A percentile compares a stretch with the other conserved stretches of the same genome.
Conservation (phyloP, 2,888 invertebrate genomes). For the Xestia ashworthii region DNA sequence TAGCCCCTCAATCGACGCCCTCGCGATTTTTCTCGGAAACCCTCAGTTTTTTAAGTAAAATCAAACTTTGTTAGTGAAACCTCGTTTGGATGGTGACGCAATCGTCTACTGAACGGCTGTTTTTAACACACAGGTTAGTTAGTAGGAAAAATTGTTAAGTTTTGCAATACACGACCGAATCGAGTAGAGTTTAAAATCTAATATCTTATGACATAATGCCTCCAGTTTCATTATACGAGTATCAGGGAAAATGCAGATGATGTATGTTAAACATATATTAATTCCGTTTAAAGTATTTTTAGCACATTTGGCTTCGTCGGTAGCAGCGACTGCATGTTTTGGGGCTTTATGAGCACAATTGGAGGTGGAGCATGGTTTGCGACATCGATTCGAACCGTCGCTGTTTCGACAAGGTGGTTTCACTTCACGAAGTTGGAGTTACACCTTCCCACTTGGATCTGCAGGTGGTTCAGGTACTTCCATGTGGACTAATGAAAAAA, state of each 20-base stretch:
- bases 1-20: conserved; percentile 43
- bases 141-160: background rate
- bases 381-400: too few species aligned
- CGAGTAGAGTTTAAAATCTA: background rate
- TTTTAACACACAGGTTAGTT: background rate
- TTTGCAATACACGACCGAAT: background rate
- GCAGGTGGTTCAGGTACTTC: background rate
- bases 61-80: conserved; percentile 53
- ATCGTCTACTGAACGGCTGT: background rate
- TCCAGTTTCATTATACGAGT: too few species aligned
- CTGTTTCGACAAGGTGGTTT: background rate
- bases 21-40: conserved; percentile 49
- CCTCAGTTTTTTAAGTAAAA: conserved; percentile 60
- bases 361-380: background rate
- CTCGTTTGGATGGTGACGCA: conserved; percentile 21
- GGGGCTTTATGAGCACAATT: background rate
- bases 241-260: background rate
- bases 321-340: too few species aligned
- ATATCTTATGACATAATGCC: background rate
- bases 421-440: background rate
- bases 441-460: background rate
- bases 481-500: background rate
- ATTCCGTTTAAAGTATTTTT: background rate
- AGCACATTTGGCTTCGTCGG: too few species aligned
- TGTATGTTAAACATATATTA: background rate